Conservation (phyloP, 2,113 vertebrate species). For the Monopterus albus region DNA sequence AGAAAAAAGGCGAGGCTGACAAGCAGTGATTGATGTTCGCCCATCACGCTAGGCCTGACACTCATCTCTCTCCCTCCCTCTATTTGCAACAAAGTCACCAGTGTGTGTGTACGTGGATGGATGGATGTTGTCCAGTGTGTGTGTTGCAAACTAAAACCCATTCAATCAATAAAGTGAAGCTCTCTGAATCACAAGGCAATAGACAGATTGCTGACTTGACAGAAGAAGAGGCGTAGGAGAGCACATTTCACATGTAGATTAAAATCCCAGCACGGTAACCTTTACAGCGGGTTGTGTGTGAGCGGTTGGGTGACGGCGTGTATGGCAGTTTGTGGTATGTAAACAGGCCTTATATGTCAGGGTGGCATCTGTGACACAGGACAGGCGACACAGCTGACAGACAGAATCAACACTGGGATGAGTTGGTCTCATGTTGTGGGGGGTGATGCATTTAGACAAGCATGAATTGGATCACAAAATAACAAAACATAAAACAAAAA, state of each 20-base stretch:
- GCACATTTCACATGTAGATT: conserved; percentile 81
- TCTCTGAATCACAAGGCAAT: conserved; percentile 60
- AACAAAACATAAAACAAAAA: not conserved
- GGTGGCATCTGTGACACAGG: conserved; percentile 71
- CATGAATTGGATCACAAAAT: no score
- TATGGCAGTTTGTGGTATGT: conserved; percentile 40
- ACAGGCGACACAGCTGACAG: conserved; percentile 26
- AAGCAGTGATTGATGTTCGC: conserved; percentile 91
- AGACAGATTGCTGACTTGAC: conserved; percentile 92
- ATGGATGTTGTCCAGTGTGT: conserved; percentile 55
- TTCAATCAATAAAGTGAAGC: conserved; percentile 78
- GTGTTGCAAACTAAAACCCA: conserved; percentile 68
- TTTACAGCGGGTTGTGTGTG: conserved; percentile 58
- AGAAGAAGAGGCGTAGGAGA: conserved; percentile 85
- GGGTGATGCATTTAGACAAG: not conserved
- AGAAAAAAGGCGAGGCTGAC: conserved; percentile 81
- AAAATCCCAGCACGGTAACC: conserved; percentile 71
- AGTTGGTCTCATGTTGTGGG: not conserved
- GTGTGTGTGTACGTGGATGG: conserved; percentile 54
- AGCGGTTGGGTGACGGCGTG: conserved; percentile 24
- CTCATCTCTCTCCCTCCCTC: conserved; percentile 80
- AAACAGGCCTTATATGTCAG: conserved; percentile 71
- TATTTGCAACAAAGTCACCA: conserved; percentile 72
- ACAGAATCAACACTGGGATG: not conserved
- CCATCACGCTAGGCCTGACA: conserved; percentile 89